Base-by-base conservation (phyloP, 2,113 vertebrate genomes). In the Dascyllus trimaculatus region DNA sequence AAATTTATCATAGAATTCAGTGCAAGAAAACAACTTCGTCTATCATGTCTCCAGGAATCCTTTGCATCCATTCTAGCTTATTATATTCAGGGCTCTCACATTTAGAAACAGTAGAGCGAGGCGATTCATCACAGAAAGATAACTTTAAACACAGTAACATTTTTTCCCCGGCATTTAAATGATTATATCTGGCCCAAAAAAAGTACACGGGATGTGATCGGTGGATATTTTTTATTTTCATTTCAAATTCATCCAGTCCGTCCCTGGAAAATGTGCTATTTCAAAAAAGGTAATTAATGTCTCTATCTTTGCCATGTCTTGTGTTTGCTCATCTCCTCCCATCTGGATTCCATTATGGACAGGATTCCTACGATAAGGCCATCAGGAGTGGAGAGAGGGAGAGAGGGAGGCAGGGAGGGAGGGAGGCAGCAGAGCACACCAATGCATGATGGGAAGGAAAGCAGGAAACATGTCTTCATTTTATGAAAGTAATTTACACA, bases 281-380 rank as follows among this genome's bases (percentile, higher is more conserved):
- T 80, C 63, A 81, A 67, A 78, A 77, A 85, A 85, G 56, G 80
- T 85, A 91, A 88, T 88, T 85, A 91, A 88, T 87, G 85, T 87
- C 80, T 86, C 53, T 61, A 65, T 90, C 87, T 82, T 69, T 73
- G 62, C 75, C 70, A 56, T 88, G 84, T 81, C 80, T 81, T 17
- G 45, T 85, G 81, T 89, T 91, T 84, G 80, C 87, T 92, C 84
- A 82, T 90, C 82, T 85, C 57, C 56, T 73, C 69, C 78, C 91
- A 93, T 93, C 91, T 93, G 92, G 89, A 86, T 81, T 84, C 67
- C 57, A 88, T 91, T 88, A 92, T 32, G 22, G 80, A 80, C 57
- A 81, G 89, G 83, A 91, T 82, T 93, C 88, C 59, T 66, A 35
- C 11, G 90, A 91, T 93, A 90, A 91, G 89, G 56, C 84, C 17